Base-by-base conservation (phyloP, 2,797 vertebrate species). In the Pampus argenteus region DNA sequence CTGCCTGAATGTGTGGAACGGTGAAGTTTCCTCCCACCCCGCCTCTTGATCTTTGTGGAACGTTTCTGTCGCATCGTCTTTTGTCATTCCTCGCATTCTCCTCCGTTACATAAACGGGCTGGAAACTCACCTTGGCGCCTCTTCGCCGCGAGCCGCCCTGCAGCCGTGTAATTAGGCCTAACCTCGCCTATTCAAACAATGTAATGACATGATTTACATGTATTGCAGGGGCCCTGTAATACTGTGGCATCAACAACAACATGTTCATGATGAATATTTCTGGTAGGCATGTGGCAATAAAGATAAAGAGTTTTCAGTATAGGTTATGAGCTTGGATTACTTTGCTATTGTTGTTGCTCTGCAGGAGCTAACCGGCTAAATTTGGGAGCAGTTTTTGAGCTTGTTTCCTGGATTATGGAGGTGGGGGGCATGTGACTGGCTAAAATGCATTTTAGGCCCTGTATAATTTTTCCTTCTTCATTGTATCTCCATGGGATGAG, bases 31-130 rank as follows among this genome's bases (percentile, higher is more conserved):
- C 52, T 62, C 59, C 78, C 14, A 50, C 58, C 58, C 40, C 66
- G 47, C 54, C 45, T 61, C 56, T 78, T 52, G 78, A 80, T 64
- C 10, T 58, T 17, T 15, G 11, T 7, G 29, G 68, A 72, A 61
- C 0, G 5, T 63, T 61, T 36, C 31, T 45, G 66, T 74, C n/a
- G 61, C 65, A 58, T n/a, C 60, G 59, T 49, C 83, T 71, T 83
- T 70, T 69, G 80, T 88, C 90, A 93, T 92, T 93, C 91, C 76
- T 85, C 22, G 56, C 83, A 94, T 91, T 92, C 86, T 88, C 82
- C 44, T 55, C 42, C 8, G 14, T 77, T 76, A 73, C 74, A 74
- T 73, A 84, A 86, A 86, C 72, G 79, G 66, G 59, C 62, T 69
- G 26, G 64, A n/a, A 76, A 75, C 79, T 82, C 81, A 77, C 61